Evolutionary conservation across 2,113 vertebrate species (phyloP).

Genomic region (Bothrops jararaca): DNA sequence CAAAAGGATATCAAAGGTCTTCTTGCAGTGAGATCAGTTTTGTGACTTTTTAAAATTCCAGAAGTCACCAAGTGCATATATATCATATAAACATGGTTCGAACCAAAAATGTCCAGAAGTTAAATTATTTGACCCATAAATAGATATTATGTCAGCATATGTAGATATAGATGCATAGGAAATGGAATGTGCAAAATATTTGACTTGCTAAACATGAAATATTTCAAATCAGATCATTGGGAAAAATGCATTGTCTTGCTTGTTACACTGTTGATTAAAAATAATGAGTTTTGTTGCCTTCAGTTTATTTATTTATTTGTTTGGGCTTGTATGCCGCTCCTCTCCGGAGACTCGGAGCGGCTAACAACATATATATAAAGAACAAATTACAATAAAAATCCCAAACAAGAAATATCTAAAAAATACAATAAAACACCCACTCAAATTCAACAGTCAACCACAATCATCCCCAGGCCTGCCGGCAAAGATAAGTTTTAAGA

Average conservation of each 20-base stretch:
- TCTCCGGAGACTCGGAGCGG: no score
- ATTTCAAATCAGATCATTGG: background rate
- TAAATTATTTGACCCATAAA: background rate
- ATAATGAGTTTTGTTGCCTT: background rate
- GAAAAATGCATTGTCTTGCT: background rate
- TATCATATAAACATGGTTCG: background rate
- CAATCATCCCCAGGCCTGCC: no score
- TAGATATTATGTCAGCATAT: background rate
- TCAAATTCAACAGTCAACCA: no score
- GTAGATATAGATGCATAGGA: background rate
- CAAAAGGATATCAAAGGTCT: background rate
- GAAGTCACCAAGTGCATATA: background rate
- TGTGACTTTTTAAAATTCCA: background rate
- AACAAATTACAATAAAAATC: no score
- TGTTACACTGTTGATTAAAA: conserved; percentile 8
- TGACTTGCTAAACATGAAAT: background rate
- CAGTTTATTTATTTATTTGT: no score
- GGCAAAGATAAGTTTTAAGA: no score
- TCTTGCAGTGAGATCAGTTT: background rate
- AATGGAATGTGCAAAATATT: background rate
- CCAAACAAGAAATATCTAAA: no score
- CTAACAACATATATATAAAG: no score
- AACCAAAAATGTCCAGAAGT: background rate
- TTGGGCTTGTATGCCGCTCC: no score
- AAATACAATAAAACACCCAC: no score